A percentile compares a stretch with the other conserved stretches of the same genome.
Evolutionary conservation across 2,797 vertebrate genomes (phyloP).

Genomic region (Thamnophis elegans): DNA sequence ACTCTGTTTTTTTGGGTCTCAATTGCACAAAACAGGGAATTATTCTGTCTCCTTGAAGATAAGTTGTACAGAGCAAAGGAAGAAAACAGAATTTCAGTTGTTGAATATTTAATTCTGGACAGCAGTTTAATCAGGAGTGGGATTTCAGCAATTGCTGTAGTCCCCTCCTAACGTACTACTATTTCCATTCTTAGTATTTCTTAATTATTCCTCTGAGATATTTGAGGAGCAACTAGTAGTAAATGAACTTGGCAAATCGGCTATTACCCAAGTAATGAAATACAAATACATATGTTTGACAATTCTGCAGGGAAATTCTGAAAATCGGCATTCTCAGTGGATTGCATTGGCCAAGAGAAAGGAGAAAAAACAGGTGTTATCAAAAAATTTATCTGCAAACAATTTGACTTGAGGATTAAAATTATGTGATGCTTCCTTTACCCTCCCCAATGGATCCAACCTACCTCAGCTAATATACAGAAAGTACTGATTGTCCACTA

Average conservation of each 20-base stretch:
- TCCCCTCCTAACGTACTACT: constrained; percentile 72
- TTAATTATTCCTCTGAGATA: constrained; percentile 81
- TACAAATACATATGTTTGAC: constrained; percentile 83
- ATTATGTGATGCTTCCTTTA: constrained; percentile 64
- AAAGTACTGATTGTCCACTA: constrained; percentile 68
- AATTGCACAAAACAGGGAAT: constrained; percentile 62
- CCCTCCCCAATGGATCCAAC: constrained; percentile 32
- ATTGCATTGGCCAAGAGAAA: constrained; percentile 72
- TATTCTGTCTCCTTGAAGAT: constrained; percentile 66
- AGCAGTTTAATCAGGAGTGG: constrained; percentile 79
- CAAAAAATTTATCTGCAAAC: constrained; percentile 76
- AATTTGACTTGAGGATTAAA: constrained; percentile 72
- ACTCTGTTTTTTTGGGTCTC: constrained; percentile 51
- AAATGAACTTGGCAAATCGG: constrained; percentile 81
- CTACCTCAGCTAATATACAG: constrained; percentile 64
- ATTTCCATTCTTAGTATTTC: constrained; percentile 78
- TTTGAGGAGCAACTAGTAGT: constrained; percentile 79
- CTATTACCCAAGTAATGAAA: constrained; percentile 79
- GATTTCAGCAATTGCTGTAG: constrained; percentile 75
- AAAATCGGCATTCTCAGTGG: constrained; percentile 72
- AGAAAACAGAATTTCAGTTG: constrained; percentile 74
- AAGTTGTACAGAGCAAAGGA: constrained; percentile 65
- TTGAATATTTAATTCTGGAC: constrained; percentile 79
- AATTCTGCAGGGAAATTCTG: constrained; percentile 74
- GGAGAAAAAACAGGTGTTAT: constrained; percentile 75